Base-by-base conservation (phyloP, 2,888 invertebrate genomes). In the Panorpa germanica region DNA sequence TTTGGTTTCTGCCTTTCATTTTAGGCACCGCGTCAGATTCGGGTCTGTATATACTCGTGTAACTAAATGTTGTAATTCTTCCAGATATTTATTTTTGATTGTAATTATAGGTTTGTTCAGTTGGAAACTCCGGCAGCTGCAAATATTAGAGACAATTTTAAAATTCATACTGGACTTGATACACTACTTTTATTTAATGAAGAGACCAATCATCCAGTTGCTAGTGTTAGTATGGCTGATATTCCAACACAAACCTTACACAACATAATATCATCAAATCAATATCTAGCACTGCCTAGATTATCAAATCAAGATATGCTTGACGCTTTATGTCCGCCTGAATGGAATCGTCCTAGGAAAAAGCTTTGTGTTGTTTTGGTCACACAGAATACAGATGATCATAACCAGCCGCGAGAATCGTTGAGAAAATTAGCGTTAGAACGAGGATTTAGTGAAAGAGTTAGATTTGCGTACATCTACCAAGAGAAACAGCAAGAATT, bases 101-200 rank as follows among this genome's bases (percentile, higher is more conserved):
- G 13, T 16, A 2, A 10, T 40, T 51, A n/a, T 47, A 80, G 80
- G 36, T 78, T 72, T 53, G 69, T 74, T 23, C 63, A 68, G 44
- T 57, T 69, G 44, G 65, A 65, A 4, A 57, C 60, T 19, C 55
- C 53, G n/a, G 69, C 71, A 36, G 65, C 71, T 0, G 60, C 61
- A 37, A 59, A 61, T 37, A 67, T 81, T 34, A 65, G 68, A 4
- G 55, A 60, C 4, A 67, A 70, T 29, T 83, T 71, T 52, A 75
- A 77, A 52, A 66, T 83, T 16, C 58, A 81, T 46, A 53, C 67
- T 44, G 70, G 71, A 44, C 58, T 73, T 52, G 83, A 85, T 43
- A 75, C 77, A 1, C 64, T 95, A 45, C 63, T 93, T 38, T 59
- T 95, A 34, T 83, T 95, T 48, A 90, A 91, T 53, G 95, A 95